Evolutionary conservation across 2,113 vertebrate genomes (phyloP), one percentile per base, ranked within the genome.

Genomic region (Okapia johnstoni): DNA sequence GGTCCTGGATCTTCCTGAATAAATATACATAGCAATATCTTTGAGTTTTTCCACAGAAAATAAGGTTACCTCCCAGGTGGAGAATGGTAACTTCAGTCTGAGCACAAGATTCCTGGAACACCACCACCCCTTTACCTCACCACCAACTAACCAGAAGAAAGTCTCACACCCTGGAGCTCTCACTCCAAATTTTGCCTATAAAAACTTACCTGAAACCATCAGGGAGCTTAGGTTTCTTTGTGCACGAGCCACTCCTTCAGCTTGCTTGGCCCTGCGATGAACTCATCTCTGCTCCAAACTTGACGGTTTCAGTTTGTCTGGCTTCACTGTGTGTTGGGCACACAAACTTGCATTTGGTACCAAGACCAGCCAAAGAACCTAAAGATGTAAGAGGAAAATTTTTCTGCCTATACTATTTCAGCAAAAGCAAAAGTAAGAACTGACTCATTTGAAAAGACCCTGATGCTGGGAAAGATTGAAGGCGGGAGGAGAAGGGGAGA

Each of bases 191-290:
- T 77, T 77, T 77, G 40, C 73, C 25, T 77, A 46, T 77, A 28
- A 46, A 77, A 77, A 46, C 73, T 46, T 46, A 43, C 25, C 13
- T 1, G 0, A 77, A 77, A 16, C 25, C 73, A 46, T 77, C 40
- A 77, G 73, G 25, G 25, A 77, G 43, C 3, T 9, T 15, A 46
- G 40, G 73, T 46, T 77, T 46, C 43, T 77, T 16, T 77, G 40
- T 15, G 25, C 40, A 46, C 0, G 6, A 76, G 13, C 73, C 40
- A 28, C 73, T 43, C 0, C 0, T 14, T 76, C 40, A 28, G 25
- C 25, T 77, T 77, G 57, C 7, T 28, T 77, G 73, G 73, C 40
- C 23, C 73, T 77, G 73, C 2, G 46, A 26, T 46, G 43, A 46
- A 77, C 23, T 77, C 43, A 77, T 43, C 73, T 77, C 73, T 46